Evolutionary conservation across 2,888 invertebrate species (phyloP).

Genomic region (Meliscaeva auricollis): DNA sequence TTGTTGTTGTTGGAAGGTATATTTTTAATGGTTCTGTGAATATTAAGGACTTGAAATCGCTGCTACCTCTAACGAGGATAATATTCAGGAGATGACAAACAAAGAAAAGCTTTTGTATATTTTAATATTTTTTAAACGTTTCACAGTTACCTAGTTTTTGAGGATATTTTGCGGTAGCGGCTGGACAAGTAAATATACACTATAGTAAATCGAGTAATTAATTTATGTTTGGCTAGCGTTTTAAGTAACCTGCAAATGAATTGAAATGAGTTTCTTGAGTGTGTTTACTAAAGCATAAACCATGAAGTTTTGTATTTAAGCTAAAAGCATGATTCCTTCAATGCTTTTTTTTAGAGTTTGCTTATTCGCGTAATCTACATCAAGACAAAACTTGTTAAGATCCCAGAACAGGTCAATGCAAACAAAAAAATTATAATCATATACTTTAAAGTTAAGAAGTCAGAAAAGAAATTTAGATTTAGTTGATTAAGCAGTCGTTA

Average conservation of each 20-base stretch:
- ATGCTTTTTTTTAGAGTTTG: not conserved
- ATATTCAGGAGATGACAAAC: slow-evolving; percentile 57
- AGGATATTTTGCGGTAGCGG: slow-evolving; percentile 12
- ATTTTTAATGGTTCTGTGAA: slow-evolving; percentile 48
- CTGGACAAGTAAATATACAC: slow-evolving; percentile 29
- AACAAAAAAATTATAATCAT: no score
- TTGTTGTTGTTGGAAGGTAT: not conserved
- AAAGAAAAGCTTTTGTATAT: slow-evolving; percentile 48
- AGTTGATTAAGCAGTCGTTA: no score
- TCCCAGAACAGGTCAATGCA: not conserved
- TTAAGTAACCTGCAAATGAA: not conserved
- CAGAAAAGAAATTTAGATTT: no score
- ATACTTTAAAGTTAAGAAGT: no score
- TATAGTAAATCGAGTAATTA: slow-evolving; percentile 60
- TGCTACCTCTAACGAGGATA: slow-evolving; percentile 44
- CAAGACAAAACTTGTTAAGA: not conserved
- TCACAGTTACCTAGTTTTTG: slow-evolving; percentile 5
- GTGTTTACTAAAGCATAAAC: slow-evolving; percentile 1
- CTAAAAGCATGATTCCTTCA: not conserved
- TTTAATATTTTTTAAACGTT: slow-evolving; percentile 24
- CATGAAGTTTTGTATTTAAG: not conserved
- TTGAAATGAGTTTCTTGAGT: not conserved
- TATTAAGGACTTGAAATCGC: slow-evolving; percentile 44
- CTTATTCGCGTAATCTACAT: not conserved
- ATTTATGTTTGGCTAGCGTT: slow-evolving; percentile 37